phyloP scores from a whole-genome alignment of 1,140 invertebrate genomes.

The Lucilia sericata region DNA sequence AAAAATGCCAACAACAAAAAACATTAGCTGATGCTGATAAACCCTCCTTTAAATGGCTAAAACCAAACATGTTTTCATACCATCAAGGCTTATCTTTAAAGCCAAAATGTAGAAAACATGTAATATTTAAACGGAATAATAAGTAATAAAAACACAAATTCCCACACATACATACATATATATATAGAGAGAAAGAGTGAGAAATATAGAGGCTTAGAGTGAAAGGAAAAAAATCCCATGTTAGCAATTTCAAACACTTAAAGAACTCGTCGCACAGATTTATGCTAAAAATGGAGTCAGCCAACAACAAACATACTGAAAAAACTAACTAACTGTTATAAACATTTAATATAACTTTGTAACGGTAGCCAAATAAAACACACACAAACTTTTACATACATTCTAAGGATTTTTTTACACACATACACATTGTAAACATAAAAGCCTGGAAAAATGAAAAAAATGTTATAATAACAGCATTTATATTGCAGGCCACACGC shows the following conservation, averaged over 20 bases:
- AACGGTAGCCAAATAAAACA: constrained; percentile 41
- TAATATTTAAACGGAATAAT: neutral
- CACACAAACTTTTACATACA: constrained; percentile 11
- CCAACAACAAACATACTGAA: neutral
- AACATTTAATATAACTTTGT: constrained; percentile 17
- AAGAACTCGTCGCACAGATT: constrained; percentile 48
- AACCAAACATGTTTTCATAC: neutral
- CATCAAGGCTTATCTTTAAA: neutral
- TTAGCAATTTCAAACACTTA: constrained; percentile 50
- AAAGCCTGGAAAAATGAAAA: neutral
- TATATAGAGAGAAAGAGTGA: neutral
- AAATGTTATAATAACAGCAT: constrained; percentile 9
- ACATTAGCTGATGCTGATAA: neutral
- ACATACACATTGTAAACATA: no score
- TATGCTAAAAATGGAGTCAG: constrained; percentile 12
- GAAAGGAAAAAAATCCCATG: constrained; percentile 45
- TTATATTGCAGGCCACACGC: constrained; percentile 39
- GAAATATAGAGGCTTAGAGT: neutral
- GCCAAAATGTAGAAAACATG: neutral
- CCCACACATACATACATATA: neutral
- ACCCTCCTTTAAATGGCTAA: neutral
- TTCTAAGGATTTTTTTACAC: neutral
- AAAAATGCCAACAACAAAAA: neutral
- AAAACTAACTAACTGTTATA: neutral
- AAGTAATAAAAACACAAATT: neutral